These are phyloP conservation scores for Otolemur garnettii DNA, from an alignment of 2,113 vertebrate genomes.

Conservation along the genomic window DNA sequence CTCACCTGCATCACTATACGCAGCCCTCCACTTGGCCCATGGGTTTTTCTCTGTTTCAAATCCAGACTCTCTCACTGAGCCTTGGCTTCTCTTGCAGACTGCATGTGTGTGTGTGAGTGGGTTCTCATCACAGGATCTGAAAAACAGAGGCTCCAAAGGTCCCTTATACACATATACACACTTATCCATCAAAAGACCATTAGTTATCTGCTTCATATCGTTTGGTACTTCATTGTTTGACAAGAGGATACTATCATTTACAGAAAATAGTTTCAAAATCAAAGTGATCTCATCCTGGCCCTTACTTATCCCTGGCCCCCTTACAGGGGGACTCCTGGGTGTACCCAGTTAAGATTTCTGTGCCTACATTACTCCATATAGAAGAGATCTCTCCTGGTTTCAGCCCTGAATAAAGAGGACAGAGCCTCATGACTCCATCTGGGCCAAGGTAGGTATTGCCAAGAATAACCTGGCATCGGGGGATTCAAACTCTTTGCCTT, in stretches of 20 bases:
- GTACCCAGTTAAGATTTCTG: neutral
- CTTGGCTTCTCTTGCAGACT: neutral
- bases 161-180: neutral
- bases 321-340: neutral
- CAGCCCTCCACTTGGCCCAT: too few species aligned
- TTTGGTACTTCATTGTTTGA: neutral
- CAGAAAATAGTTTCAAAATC: slow-evolving; percentile 28
- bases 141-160: neutral
- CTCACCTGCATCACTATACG: neutral
- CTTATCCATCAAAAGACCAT: neutral
- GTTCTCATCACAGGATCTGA: neutral
- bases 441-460: slow-evolving; percentile 46
- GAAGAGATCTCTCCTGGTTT: neutral
- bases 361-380: neutral
- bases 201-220: neutral
- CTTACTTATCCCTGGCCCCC: neutral
- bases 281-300: neutral
- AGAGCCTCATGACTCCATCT: slow-evolving; percentile 51
- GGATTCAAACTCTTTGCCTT: slow-evolving; percentile 64
- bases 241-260: neutral
- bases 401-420: slow-evolving; percentile 27
- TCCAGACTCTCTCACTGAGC: neutral
- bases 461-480: slow-evolving; percentile 68
- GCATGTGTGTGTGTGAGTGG: neutral
- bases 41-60: neutral